Conservation (phyloP, 2,888 invertebrate genomes). For the Phengaris alcon region DNA sequence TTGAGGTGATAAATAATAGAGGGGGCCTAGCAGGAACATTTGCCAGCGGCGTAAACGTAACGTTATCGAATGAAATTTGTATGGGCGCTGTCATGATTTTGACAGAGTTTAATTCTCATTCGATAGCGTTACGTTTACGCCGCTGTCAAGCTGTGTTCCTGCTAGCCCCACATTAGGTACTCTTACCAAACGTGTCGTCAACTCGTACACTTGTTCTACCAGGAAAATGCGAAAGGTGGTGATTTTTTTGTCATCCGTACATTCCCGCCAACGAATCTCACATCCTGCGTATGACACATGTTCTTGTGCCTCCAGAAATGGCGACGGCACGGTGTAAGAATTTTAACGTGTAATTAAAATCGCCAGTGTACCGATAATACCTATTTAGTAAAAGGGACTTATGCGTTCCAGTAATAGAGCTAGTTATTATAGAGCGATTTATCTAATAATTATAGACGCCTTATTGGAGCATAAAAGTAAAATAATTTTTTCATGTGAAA, state of each 20-base stretch:
- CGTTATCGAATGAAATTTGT: no score
- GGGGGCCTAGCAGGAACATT: no score
- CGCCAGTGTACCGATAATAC: conserved; percentile 3
- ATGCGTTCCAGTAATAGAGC: not conserved
- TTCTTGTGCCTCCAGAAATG: conserved; percentile 13
- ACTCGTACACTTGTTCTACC: not conserved
- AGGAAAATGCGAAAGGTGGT: conserved; percentile 4
- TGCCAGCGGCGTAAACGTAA: no score
- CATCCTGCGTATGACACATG: conserved; percentile 26
- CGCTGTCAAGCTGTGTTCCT: no score
- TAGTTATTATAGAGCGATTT: conserved; percentile 2
- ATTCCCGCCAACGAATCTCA: conserved; percentile 21
- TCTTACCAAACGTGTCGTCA: no score
- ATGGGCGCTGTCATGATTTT: no score
- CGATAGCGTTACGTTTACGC: no score
- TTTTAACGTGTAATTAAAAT: conserved; percentile 19
- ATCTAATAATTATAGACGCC: not conserved
- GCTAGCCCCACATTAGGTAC: no score
- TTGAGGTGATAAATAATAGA: no score
- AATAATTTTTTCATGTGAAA: no score
- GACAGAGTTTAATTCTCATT: no score
- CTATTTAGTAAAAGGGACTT: not conserved
- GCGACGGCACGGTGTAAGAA: conserved; percentile 14
- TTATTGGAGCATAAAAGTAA: not conserved
- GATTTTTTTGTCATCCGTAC: conserved; percentile 1